phyloP scores from a whole-genome alignment of 2,797 vertebrate genomes.

The Tenualosa thibaudeaui region DNA sequence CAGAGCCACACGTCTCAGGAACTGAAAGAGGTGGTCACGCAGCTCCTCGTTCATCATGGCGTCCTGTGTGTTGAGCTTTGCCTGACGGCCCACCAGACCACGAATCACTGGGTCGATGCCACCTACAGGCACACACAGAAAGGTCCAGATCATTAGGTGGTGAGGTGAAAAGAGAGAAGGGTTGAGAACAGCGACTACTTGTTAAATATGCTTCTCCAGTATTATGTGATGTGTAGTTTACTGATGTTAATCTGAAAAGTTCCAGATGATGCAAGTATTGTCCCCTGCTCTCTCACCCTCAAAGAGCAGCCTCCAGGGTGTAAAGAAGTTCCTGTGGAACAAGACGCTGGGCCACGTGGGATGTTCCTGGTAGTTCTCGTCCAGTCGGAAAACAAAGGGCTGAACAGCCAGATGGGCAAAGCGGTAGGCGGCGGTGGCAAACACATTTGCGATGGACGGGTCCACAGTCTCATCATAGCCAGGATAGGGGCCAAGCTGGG shows the following conservation, averaged over 20 bases:
- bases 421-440: constrained; percentile 85
- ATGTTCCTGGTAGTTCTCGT: constrained; percentile 67
- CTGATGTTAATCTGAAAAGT: too few relatives aligned
- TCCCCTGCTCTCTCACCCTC: constrained; percentile 67
- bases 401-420: constrained; percentile 85
- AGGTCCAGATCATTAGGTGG: background rate
- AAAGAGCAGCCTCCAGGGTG: constrained; percentile 77
- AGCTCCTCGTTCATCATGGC: constrained; percentile 73
- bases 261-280: too few relatives aligned
- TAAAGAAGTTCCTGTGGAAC: constrained; percentile 74
- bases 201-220: too few relatives aligned
- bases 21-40: constrained; percentile 72
- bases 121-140: constrained; percentile 55
- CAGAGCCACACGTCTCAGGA: constrained; percentile 67
- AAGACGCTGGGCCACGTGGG: constrained; percentile 51
- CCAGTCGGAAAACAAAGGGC: constrained; percentile 72
- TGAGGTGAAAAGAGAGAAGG: too few relatives aligned
- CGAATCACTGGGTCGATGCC: constrained; percentile 74
- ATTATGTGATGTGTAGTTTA: too few relatives aligned
- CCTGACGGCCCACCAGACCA: constrained; percentile 68
- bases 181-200: too few relatives aligned
- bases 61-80: constrained; percentile 74
- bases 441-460: constrained; percentile 81
- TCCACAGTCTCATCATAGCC: constrained; percentile 76
- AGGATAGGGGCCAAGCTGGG: constrained; percentile 72